Base-by-base conservation (phyloP, 2,797 vertebrate genomes). In the Ara ararauna region DNA sequence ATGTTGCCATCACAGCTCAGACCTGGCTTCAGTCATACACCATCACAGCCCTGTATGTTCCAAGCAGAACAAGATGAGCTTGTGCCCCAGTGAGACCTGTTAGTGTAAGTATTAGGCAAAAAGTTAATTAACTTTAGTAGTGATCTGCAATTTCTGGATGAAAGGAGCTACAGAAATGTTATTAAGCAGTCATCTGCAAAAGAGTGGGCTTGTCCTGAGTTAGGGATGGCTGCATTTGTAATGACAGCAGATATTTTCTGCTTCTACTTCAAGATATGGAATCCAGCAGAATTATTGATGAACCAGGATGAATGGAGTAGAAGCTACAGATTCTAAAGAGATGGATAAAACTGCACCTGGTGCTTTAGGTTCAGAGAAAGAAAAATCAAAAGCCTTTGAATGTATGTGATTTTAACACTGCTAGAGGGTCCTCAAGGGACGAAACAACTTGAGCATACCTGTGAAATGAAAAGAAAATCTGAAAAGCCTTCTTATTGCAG, bases 361-460 rank as follows among this genome's bases (percentile, higher is more conserved):
- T 71, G 36, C 79, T 89, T 77, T 38, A 53, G 87, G 27, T 60
- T 45, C 60, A 85, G 5, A 79, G 80, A 53, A 87, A 73, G 26
- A 13, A 74, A 87, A 87, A 72, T 53, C 50, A 89, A 34, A 24
- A 77, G n/a, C 65, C 65, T 93, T 85, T 77, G 54, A 86, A 45
- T 13, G 6, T 14, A 3, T 26, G 38, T 29, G 62, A 29, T 61
- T 73, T 56, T 36, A 29, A 36, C 7, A 12, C 42, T 78, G 42
- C 38, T 58, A 32, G 75, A 65, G 38, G 80, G 34, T 23, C 36
- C 48, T 91, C 45, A 36, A 38, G 54, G 64, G 62, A 32, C 48
- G 51, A 56, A 85, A 68, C 20, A 34, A 27, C 36, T 74, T 50
- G 27, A 58, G 40, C 34, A 26, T 72, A 65, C 61, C 60, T 64